Conservation (phyloP, 1,140 invertebrate species). For the Forficula auricularia region DNA sequence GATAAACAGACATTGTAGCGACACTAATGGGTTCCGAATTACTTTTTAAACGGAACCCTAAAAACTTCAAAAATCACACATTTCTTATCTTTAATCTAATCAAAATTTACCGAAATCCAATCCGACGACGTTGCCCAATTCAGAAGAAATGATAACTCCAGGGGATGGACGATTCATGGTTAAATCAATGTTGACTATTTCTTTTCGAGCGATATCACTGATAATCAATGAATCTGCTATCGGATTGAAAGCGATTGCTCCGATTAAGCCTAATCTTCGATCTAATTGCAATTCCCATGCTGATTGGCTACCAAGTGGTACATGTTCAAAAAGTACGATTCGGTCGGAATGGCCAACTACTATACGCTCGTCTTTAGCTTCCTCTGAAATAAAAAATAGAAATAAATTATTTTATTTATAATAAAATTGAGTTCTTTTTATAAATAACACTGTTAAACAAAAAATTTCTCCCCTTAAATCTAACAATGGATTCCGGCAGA, state of each 20-base stretch:
- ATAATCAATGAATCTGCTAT: slow-evolving; percentile 20
- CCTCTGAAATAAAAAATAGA: slow-evolving; percentile 6
- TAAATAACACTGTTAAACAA: too few species aligned
- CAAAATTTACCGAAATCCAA: slow-evolving; percentile 46
- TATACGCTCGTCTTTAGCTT: slow-evolving; percentile 11
- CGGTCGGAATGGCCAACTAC: slow-evolving; percentile 17
- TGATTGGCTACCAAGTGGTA: slow-evolving; percentile 22
- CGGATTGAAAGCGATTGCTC: slow-evolving; percentile 21
- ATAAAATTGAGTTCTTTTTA: neutral
- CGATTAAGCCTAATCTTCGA: slow-evolving; percentile 11
- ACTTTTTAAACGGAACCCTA: too few species aligned
- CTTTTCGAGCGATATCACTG: slow-evolving; percentile 14
- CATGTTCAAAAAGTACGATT: slow-evolving; percentile 24
- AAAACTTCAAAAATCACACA: too few species aligned
- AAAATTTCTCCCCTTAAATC: too few species aligned
- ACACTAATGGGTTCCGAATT: too few species aligned
- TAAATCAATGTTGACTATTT: slow-evolving; percentile 24
- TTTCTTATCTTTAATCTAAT: too few species aligned
- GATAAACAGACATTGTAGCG: too few species aligned
- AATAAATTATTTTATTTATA: neutral
- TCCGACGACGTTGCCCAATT: slow-evolving; percentile 34
- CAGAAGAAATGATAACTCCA: slow-evolving; percentile 24
- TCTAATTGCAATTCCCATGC: slow-evolving; percentile 12
- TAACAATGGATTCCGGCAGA: too few species aligned
- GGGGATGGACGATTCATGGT: slow-evolving; percentile 17